Evolutionary conservation across 2,888 invertebrate genomes (phyloP).

Genomic region (Theretra japonica): DNA sequence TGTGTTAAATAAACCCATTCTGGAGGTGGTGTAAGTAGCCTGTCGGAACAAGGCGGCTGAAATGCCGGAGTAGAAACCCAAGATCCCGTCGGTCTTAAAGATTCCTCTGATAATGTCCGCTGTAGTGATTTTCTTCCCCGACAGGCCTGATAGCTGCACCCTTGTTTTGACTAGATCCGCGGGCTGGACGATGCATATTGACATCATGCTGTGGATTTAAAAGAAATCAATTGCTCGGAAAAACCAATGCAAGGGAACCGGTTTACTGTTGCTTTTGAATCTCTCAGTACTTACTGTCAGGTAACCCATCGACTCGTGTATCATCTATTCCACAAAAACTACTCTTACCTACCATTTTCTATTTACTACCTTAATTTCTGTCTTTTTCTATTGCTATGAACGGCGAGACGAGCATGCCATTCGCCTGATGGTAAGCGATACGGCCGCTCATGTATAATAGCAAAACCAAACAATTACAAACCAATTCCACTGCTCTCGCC

Average conservation of each 20-base stretch:
- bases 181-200: constrained; percentile 61
- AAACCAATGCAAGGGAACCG: background rate
- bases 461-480: no score
- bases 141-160: constrained; percentile 80
- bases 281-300: no score
- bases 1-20: constrained; percentile 96
- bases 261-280: background rate
- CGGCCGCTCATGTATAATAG: no score
- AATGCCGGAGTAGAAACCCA: constrained; percentile 94
- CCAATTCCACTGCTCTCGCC: no score
- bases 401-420: no score
- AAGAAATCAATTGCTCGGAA: background rate
- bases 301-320: no score
- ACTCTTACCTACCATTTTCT: no score
- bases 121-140: constrained; percentile 86
- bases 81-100: constrained; percentile 91
- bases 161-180: constrained; percentile 65
- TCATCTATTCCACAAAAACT: no score
- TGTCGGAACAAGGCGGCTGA: constrained; percentile 96
- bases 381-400: no score
- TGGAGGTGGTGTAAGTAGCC: constrained; percentile 97
- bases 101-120: constrained; percentile 89
- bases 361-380: no score
- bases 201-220: constrained; percentile 54
- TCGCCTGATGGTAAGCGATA: no score